Percentiles rank a stretch among this genome's conserved stretches.
Evolutionary conservation across 2,113 vertebrate genomes (phyloP).

Genomic region (Hydrochoerus hydrochaeris): DNA sequence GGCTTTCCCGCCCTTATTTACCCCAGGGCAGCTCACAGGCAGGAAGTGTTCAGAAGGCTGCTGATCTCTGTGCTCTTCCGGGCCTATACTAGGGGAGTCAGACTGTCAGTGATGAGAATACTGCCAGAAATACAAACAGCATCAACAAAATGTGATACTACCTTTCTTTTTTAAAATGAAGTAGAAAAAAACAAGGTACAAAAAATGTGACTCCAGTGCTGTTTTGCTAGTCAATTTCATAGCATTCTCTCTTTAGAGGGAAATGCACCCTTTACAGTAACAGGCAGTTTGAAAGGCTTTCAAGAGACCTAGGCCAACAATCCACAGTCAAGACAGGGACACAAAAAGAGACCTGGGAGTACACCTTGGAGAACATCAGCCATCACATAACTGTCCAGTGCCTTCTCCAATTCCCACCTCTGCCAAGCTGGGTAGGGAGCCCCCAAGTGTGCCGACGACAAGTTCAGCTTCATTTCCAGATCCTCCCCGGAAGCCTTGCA

Average conservation of each 20-base stretch:
- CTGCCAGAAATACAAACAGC: background rate
- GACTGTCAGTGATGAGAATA: background rate
- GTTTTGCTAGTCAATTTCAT: background rate
- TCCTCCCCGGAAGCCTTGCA: background rate
- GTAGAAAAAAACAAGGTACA: background rate
- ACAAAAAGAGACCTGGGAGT: background rate
- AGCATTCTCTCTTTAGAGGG: background rate
- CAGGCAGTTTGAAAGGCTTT: background rate
- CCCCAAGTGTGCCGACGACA: background rate
- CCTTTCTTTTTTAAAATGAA: background rate
- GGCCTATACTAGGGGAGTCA: background rate
- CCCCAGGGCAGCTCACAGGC: background rate
- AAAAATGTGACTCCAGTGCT: background rate
- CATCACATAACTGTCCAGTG: no score
- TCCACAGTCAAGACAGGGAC: background rate
- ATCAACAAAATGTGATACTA: background rate
- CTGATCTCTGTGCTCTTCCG: background rate
- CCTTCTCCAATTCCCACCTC: background rate
- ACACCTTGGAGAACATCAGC: background rate
- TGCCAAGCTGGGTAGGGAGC: background rate
- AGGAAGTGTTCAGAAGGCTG: background rate
- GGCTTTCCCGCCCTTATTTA: fast-evolving
- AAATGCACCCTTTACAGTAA: background rate
- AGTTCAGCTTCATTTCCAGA: background rate
- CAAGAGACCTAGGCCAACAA: background rate